Evolutionary conservation across 1,140 invertebrate species (phyloP), one percentile per base, ranked within the genome.

Genomic region (Monochamus saltuarius): DNA sequence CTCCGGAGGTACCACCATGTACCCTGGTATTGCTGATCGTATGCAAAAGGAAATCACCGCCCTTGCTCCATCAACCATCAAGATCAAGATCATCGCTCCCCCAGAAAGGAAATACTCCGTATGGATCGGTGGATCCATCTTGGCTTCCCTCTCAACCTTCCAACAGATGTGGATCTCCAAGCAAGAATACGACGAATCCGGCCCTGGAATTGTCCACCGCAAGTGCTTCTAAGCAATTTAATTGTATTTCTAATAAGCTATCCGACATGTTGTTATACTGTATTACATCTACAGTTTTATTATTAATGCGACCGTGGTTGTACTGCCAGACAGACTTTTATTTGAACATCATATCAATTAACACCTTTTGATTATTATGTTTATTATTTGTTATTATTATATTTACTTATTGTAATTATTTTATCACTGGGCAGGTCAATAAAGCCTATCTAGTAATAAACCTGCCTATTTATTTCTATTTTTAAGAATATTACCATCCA

Each of bases 1-100:
- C 73, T 96, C 94, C 64, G 94, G 94, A 75, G 94, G 94, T 81
- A 95, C 94, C 83, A 96, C 93, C 79, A 97, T 97, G 94, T 96
- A 93, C 82, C 94, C 94, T 53, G 92, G 69, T 71, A 71, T 71
- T 58, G 69, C 89, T 66, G 90, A 92, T 69, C 81, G 90, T 56
- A 92, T 92, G 90, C 89, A 92, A 71, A 92, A 92, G 78, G 91
- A 93, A 80, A 92, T 93, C 75, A 91, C 89, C 39, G 85, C 89
- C 22, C 78, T 94, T 54, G 90, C 91, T 62, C 91, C 91, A 62
- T 87, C 87, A 42, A 94, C 90, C 62, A 94, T 94, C 87, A 94
- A 95, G 81, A 94, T 94, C 78, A 95, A 94, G 84, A 93, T 94
- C 80, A 93, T 94, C 71, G 92, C 93, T 71, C 93, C 89, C 49